These are phyloP conservation scores for Probaryconus sp. DNA, from an alignment of 1,140 invertebrate species.

Conservation along the genomic window DNA sequence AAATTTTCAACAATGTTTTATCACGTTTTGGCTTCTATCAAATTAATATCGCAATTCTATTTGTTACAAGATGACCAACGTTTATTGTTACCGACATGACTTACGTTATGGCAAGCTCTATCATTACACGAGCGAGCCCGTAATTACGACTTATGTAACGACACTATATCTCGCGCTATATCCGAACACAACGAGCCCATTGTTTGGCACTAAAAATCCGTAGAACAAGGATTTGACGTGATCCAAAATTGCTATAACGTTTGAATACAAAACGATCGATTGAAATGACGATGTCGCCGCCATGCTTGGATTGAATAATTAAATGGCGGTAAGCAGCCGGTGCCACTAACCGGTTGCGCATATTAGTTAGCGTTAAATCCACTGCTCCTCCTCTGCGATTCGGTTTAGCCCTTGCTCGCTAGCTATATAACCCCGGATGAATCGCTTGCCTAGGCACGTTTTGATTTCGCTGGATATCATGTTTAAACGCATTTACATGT, in stretches of 20 bases:
- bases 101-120: too few species aligned
- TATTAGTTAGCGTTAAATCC: constrained; percentile 46
- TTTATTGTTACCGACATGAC: too few species aligned
- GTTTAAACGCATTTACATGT: constrained; percentile 26
- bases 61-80: too few species aligned
- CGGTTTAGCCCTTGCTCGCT: constrained; percentile 1
- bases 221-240: constrained; percentile 1
- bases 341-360: constrained; percentile 29
- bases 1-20: too few species aligned
- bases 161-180: too few species aligned
- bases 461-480: constrained; percentile 31
- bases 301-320: constrained; percentile 34
- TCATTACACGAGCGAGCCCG: too few species aligned
- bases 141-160: too few species aligned
- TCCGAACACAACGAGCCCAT: too few species aligned
- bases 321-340: constrained; percentile 28
- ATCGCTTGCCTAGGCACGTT: constrained; percentile 22
- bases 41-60: too few species aligned
- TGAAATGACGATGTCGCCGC: not conserved
- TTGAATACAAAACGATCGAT: constrained; percentile 30
- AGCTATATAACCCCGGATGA: not conserved
- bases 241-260: too few species aligned
- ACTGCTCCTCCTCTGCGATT: not conserved
- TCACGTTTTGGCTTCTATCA: too few species aligned
- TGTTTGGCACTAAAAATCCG: too few species aligned